Evolutionary conservation across 2,113 vertebrate species (phyloP), one percentile per base, ranked within the genome.

Genomic region (Bombycilla garrulus): DNA sequence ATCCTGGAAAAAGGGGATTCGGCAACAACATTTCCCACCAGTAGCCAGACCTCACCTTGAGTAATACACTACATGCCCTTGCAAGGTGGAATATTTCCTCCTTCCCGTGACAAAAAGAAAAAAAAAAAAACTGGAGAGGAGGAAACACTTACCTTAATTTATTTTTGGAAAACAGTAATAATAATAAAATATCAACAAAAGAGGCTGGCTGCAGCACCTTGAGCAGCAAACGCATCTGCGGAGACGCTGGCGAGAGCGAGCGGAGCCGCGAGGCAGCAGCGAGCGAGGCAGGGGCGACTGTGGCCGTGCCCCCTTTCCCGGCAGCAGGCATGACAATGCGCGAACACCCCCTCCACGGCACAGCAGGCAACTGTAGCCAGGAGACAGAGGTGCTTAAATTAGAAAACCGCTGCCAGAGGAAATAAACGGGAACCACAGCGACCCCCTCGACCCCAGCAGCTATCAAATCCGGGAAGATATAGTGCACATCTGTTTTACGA

Each of bases 401-500:
- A 96, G 88, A 85, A 95, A 96, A 93, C 90, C 79, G 50, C 94
- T 93, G 96, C 96, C 91, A 95, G 93, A 96, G 94, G 97, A 98
- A 98, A 98, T 96, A 98, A 97, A 97, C 95, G 92, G 97, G 97
- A 97, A 97, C 91, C 94, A 96, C 96, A 95, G 96, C 84, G 83
- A 97, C 96, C 96, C 96, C 95, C 93, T 97, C 95, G 88, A 97
- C 97, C 96, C 96, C 96, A 97, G 95, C 93, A 92, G 95, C 97
- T 97, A 96, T 97, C 97, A 97, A 97, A 98, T 96, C 86, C 86
- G 66, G 95, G 92, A 98, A 97, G 97, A 98, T 98, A 98, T 91
- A 97, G 97, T 95, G 97, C 94, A 96, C 96, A 96, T 98, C 98
- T 97, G 94, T 97, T 98, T 98, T 94, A 98, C 96, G 94, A 96